Base-by-base conservation (phyloP, 2,888 invertebrate genomes). In the Cordylochernes scorpioides region DNA sequence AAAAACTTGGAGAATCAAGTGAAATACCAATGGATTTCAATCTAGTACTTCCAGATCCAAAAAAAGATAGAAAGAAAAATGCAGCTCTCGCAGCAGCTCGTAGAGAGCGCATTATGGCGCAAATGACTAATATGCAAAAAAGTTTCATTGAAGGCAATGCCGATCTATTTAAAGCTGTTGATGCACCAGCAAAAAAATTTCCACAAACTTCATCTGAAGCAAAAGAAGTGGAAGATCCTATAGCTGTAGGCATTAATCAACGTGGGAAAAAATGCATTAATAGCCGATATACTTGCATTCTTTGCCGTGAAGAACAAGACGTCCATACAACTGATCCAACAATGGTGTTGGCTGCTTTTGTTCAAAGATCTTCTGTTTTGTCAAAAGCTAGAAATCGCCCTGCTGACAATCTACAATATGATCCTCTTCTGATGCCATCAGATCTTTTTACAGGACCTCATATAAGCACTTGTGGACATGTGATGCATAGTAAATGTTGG, bases 401-500 rank as follows among this genome's bases (percentile, higher is more conserved):
- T 17, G 27, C 44, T 14, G 39, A 42, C 29, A 42, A 44, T 7
- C 14, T 24, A 10, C 28, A 17, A 14, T 36, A 33, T 33, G 52
- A 56, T 42, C 53, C 54, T 3, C 42, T 54, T 19, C 46, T 54
- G 30, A 46, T 49, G 38, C 42, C 52, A 5, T 41, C 52, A 17
- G 50, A 51, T 38, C 46, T 59, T 9, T 43, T 44, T 24, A 47
- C 47, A 14, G 75, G 78, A 24, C 69, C 82, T 13, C 74, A 88
- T 54, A 75, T 77, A 8, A 77, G 78, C 44, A 77, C 80, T 27
- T 97, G 97, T 52, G 91, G 94, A 0, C 97, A 97, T 55, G 78
- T 82, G 8, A 80, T 97, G 74, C 97, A 97, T 56, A 71, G 74
- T 27, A 62, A 65, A 34, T 97, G 97, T 58, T 94, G 88, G 78